Base-by-base conservation (phyloP, 2,888 invertebrate species). In the Heliconius charithonia region DNA sequence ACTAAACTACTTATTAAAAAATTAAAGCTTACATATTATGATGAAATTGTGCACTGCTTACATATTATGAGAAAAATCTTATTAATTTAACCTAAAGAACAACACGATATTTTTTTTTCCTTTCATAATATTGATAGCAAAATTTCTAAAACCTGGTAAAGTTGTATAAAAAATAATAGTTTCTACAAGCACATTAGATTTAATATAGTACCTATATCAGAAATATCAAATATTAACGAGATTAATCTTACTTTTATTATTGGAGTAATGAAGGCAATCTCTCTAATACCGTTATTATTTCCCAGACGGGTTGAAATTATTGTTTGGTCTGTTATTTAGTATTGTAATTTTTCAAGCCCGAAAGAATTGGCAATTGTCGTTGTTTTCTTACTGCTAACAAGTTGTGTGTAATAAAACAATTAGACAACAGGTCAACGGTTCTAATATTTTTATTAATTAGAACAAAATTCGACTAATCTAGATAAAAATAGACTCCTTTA, bases 321-420 rank as follows among this genome's bases (percentile, higher is more conserved):
- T 79, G 41, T 77, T 79, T 77, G 69, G 74, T 59, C 27, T 75
- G 77, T 77, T 75, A 75, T 71, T 80, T 66, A 77, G 70, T 80
- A 70, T 65, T 71, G 62, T 75, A 32, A 77, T 77, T 63, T 80
- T 77, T 77, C 74, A 80, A 32, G 74, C 62, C 79, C 70, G 25
- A 75, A 65, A 37, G 37, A 67, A 79, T 69, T 65, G 27, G 32
- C 63, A 22, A 51, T 16, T 62, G 62, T 63, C n/a, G 25, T 65
- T 74, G 27, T 74, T 74, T 74, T 41, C 62, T 73, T 62, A 62
- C n/a, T 32, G 32, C 19, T 73, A 59, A 73, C 25, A 62, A 41
- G 32, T 62, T 59, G 25, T 32, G 7, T 59, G 59, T 37, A 37
- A 32, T 63, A 62, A 62, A 4, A 56, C 22, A 56, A 56, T 56